These are phyloP conservation scores for Tolypeutes matacus DNA, from an alignment of 2,797 vertebrate species.

Conservation along the genomic window DNA sequence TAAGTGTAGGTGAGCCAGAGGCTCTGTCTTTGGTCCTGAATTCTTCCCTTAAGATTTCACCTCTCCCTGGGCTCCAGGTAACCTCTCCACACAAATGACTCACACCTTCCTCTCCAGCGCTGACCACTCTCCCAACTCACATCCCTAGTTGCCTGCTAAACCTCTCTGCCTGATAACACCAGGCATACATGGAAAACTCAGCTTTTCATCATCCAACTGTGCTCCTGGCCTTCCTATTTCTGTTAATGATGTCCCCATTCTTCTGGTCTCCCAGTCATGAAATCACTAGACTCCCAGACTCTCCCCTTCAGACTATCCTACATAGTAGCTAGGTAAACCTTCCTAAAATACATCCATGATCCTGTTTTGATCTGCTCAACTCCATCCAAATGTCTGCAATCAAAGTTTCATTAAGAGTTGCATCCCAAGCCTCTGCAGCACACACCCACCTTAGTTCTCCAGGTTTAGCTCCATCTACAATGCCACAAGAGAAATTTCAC, in stretches of 20 bases:
- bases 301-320: not conserved
- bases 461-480: not conserved
- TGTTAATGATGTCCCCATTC: too few species aligned
- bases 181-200: not conserved
- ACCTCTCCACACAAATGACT: not conserved
- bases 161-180: not conserved
- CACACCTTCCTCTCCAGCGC: not conserved
- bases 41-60: not conserved
- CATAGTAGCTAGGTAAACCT: not conserved
- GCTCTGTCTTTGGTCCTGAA: constrained; percentile 3
- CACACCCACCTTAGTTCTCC: not conserved
- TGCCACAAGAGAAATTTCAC: not conserved
- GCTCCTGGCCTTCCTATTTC: not conserved
- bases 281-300: not conserved
- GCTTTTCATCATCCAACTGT: not conserved
- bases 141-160: not conserved
- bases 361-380: not conserved
- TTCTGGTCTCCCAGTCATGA: not conserved
- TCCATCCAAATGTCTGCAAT: not conserved
- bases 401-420: not conserved
- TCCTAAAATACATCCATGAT: not conserved
- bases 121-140: not conserved
- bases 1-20: rapidly evolving
- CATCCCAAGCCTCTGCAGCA: not conserved
- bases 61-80: not conserved